Evolutionary conservation across 2,888 invertebrate genomes (phyloP).

Genomic region (Cephus rjabovi): DNA sequence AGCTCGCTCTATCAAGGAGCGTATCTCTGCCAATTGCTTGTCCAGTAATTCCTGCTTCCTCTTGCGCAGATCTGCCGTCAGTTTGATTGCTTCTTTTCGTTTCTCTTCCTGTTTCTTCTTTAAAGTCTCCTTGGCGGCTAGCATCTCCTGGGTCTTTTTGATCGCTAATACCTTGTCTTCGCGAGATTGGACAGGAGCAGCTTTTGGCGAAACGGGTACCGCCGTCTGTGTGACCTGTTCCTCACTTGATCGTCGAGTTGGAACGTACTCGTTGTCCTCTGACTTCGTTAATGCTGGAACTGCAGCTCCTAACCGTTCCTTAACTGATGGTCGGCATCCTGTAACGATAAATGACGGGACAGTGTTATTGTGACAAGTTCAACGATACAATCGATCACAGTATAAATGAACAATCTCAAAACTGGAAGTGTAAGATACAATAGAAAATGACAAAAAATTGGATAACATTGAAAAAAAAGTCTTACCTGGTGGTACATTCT

Average conservation of each 20-base stretch:
- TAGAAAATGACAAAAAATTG: too few species aligned
- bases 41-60: conserved; percentile 88
- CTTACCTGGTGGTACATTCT: conserved; percentile 65
- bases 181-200: conserved; percentile 48
- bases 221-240: conserved; percentile 48
- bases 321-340: conserved; percentile 61
- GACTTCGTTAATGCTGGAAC: conserved; percentile 45
- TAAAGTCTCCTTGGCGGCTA: conserved; percentile 75
- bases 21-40: conserved; percentile 90
- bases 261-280: conserved; percentile 62
- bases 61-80: conserved; percentile 84
- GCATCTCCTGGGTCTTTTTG: conserved; percentile 70
- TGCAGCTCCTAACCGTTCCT: conserved; percentile 60
- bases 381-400: not conserved
- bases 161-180: conserved; percentile 66
- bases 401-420: not conserved
- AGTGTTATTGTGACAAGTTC: not conserved
- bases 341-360: not conserved
- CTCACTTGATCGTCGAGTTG: conserved; percentile 58
- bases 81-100: conserved; percentile 79
- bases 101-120: conserved; percentile 82
- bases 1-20: conserved; percentile 82
- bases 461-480: conserved; percentile 7
- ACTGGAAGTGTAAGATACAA: not conserved
- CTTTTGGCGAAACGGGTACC: conserved; percentile 64